A percentile compares a stretch with the other conserved stretches of the same genome.
Conservation (phyloP, 2,888 invertebrate species). For the Phymatocera aterrima region DNA sequence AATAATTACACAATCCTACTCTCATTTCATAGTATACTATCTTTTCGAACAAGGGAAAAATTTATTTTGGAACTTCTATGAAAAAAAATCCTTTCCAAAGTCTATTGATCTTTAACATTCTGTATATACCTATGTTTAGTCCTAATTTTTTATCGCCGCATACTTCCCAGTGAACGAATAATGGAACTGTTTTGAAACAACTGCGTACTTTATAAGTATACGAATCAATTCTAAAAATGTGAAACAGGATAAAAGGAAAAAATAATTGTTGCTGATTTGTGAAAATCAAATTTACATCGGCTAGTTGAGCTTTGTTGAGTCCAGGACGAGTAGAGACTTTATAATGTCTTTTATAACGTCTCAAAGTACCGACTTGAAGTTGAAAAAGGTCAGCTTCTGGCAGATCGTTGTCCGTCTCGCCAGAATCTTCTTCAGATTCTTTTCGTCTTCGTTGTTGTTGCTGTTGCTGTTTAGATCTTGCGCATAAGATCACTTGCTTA, state of each 20-base stretch:
- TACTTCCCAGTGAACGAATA: too few species aligned
- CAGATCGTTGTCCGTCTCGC: slow-evolving; percentile 93
- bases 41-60: slow-evolving; percentile 56
- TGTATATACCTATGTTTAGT: too few species aligned
- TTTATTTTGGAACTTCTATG: too few species aligned
- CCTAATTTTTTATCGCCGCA: too few species aligned
- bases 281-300: slow-evolving; percentile 90
- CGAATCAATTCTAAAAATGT: too few species aligned
- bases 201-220: too few species aligned
- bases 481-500: slow-evolving; percentile 96
- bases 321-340: slow-evolving; percentile 95
- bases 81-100: too few species aligned
- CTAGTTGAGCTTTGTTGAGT: slow-evolving; percentile 95
- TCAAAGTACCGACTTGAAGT: slow-evolving; percentile 94
- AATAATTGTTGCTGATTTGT: too few species aligned
- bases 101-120: too few species aligned
- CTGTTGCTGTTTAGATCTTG: slow-evolving; percentile 87
- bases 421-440: slow-evolving; percentile 96
- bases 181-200: too few species aligned
- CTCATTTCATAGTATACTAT: neutral
- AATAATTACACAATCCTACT: slow-evolving; percentile 78
- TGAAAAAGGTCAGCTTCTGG: slow-evolving; percentile 96
- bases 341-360: slow-evolving; percentile 95
- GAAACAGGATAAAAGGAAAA: too few species aligned
- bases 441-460: slow-evolving; percentile 81